Conservation (phyloP, 1,140 invertebrate species). For the Caerostris extrusa region DNA sequence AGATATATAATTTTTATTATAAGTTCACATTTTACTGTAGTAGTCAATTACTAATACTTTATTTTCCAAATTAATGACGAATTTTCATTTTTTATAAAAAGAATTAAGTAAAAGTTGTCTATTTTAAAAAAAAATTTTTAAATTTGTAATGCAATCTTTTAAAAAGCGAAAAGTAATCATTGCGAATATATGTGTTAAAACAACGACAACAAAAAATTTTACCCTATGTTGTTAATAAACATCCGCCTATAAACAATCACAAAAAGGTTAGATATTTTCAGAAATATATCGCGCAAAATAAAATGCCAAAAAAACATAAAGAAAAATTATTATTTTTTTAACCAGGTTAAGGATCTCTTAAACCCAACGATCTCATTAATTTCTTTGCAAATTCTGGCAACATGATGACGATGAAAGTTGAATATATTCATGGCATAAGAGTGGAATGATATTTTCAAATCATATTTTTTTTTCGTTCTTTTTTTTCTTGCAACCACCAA, state of each 20-base stretch:
- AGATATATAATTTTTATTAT: too few relatives aligned
- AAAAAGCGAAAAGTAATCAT: too few relatives aligned
- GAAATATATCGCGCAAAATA: not conserved
- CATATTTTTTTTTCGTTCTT: not conserved
- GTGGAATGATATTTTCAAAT: slow-evolving; percentile 19
- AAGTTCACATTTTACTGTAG: too few relatives aligned
- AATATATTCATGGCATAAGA: not conserved
- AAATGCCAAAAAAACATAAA: too few relatives aligned
- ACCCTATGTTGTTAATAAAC: not conserved
- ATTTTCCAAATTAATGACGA: too few relatives aligned
- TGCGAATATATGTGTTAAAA: too few relatives aligned
- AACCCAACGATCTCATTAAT: not conserved
- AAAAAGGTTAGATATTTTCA: not conserved
- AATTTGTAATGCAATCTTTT: too few relatives aligned
- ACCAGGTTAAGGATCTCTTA: not conserved
- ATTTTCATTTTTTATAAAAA: too few relatives aligned
- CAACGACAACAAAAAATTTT: not conserved
- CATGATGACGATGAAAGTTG: not conserved
- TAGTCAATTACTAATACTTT: too few relatives aligned
- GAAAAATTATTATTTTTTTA: too few relatives aligned
- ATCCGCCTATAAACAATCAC: not conserved
- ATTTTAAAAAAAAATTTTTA: too few relatives aligned
- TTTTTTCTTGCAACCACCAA: not conserved
- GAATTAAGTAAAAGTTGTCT: too few relatives aligned
- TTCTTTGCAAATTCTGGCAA: not conserved